A percentile compares a stretch with the other conserved stretches of the same genome.
Conservation (phyloP, 1,140 invertebrate genomes). For the Drosophila subpulchrella region DNA sequence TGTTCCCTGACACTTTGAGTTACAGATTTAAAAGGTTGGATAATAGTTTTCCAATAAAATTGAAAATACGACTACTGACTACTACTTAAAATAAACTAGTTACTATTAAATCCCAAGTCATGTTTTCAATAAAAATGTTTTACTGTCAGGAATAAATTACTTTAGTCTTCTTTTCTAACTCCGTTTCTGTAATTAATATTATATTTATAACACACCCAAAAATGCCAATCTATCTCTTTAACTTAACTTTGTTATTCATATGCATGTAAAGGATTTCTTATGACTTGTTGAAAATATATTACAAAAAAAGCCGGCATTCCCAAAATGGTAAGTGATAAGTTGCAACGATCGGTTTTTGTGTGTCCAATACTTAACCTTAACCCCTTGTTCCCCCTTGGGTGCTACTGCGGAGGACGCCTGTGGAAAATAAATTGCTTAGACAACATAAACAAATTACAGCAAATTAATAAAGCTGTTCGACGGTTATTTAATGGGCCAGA, state of each 20-base stretch:
- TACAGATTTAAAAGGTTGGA: neutral
- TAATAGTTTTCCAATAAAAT: neutral
- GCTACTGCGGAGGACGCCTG: slow-evolving; percentile 14
- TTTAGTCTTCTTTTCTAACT: neutral
- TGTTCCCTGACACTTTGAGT: slow-evolving; percentile 9
- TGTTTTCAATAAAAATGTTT: neutral
- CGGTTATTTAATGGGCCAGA: slow-evolving; percentile 57
- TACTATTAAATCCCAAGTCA: neutral
- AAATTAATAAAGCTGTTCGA: slow-evolving; percentile 69
- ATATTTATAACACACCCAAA: neutral
- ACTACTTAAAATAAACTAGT: neutral
- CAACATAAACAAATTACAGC: slow-evolving; percentile 79
- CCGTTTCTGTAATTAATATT: neutral
- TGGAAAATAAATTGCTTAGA: slow-evolving; percentile 67
- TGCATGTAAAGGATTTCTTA: too few species aligned
- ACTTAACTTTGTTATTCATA: too few species aligned
- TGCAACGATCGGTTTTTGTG: slow-evolving; percentile 10
- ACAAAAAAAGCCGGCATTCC: neutral
- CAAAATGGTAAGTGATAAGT: slow-evolving; percentile 18
- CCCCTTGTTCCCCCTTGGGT: slow-evolving; percentile 20
- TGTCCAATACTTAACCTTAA: slow-evolving; percentile 23
- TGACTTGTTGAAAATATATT: too few species aligned
- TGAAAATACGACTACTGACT: too few species aligned
- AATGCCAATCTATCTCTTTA: too few species aligned
- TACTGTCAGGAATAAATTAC: neutral